Conservation (phyloP, 2,888 invertebrate genomes). For the Rhodophaea formosa region DNA sequence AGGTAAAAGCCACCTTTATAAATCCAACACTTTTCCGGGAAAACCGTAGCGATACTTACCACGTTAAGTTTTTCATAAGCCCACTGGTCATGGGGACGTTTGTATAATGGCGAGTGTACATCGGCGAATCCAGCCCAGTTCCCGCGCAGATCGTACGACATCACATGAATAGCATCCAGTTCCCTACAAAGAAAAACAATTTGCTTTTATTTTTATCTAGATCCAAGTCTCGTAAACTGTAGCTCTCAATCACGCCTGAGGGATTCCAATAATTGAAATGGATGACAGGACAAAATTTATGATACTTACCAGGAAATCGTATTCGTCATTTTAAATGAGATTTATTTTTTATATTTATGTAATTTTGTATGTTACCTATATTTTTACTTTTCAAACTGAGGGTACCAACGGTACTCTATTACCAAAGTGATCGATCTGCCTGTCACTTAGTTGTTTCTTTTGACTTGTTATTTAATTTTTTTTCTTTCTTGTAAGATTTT, state of each 20-base stretch:
- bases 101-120: slow-evolving; percentile 92
- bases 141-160: slow-evolving; percentile 92
- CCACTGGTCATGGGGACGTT: slow-evolving; percentile 92
- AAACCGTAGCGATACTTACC: slow-evolving; percentile 75
- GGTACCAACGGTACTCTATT: too few species aligned
- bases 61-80: slow-evolving; percentile 95
- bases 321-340: neutral
- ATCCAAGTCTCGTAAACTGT: slow-evolving; percentile 1
- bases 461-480: neutral
- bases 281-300: slow-evolving; percentile 11
- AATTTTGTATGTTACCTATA: too few species aligned
- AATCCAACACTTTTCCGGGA: too few species aligned
- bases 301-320: slow-evolving; percentile 10
- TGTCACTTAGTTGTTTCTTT: neutral
- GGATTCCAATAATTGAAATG: slow-evolving; percentile 8
- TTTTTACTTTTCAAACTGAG: too few species aligned
- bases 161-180: slow-evolving; percentile 90
- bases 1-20: too few species aligned
- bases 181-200: slow-evolving; percentile 68
- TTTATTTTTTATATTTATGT: too few species aligned
- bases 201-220: neutral
- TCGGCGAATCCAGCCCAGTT: slow-evolving; percentile 97
- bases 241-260: slow-evolving; percentile 2
- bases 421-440: too few species aligned
- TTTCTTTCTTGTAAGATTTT: too few species aligned